These are phyloP conservation scores for Pelmatolapia mariae DNA, from an alignment of 2,113 vertebrate species.

Conservation along the genomic window DNA sequence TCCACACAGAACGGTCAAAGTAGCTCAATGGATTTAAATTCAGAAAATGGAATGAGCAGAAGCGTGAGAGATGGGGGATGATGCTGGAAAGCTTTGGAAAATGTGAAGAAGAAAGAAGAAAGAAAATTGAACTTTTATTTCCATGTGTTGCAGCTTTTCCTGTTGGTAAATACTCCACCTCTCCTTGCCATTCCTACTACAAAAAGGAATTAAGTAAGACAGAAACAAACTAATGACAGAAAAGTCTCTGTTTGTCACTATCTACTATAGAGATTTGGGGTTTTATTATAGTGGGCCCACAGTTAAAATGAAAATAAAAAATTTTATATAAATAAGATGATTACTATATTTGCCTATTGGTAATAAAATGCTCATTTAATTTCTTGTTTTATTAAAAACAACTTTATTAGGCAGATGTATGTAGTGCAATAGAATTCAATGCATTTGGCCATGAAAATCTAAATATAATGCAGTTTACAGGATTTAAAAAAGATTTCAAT, in stretches of 20 bases:
- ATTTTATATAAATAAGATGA: not conserved
- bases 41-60: not conserved
- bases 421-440: not conserved
- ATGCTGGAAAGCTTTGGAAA: not conserved
- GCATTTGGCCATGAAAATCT: constrained; percentile 23
- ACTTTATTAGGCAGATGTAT: constrained; percentile 43
- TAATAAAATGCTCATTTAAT: not conserved
- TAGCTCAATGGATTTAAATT: not conserved
- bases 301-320: not conserved
- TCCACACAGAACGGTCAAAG: not conserved
- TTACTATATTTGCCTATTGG: not conserved
- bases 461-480: not conserved
- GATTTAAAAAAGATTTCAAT: constrained; percentile 9
- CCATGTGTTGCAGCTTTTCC: not conserved
- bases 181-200: not conserved
- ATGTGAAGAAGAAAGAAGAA: not conserved
- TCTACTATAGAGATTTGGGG: not conserved
- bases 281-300: not conserved
- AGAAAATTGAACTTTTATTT: not conserved
- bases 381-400: not conserved
- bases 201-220: not conserved
- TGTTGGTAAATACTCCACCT: not conserved
- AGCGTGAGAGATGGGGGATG: not conserved
- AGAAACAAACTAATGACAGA: not conserved
- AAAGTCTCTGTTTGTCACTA: not conserved